Evolutionary conservation across 2,113 vertebrate species (phyloP), one percentile per base, ranked within the genome.

Genomic region (Hyla sarda): DNA sequence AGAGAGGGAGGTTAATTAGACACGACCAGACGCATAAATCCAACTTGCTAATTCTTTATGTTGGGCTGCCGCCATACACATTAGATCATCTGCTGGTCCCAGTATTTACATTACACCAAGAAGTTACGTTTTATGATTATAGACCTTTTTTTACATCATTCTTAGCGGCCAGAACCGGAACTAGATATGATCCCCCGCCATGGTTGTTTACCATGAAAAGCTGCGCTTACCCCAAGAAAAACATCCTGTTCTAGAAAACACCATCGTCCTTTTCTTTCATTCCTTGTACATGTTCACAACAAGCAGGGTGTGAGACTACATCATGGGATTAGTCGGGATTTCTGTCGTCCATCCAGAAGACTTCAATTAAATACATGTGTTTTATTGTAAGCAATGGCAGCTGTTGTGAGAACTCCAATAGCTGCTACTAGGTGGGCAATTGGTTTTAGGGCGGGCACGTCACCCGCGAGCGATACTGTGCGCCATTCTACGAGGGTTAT

Each of bases 391-490:
- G 34, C 37, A 60, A 16, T 19, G 78, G 50, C 76, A 79, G 32
- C 52, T 58, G 50, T 32, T 54, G 75, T 52, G 28, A 54, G 30
- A 56, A 11, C 12, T 30, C 75, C 23, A 78, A 23, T 56, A 23
- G 19, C 19, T 58, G 76, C 30, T 58, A 37, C 17, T 58, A 17
- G 76, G 76, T 79, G 76, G 76, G 76, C 32, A 79, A 74, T 32
- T 30, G 67, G 28, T 60, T 25, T n/a, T 30, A 30, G n/a, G 1
- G 60, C 25, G 11, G 58, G 12, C 16, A 17, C 16, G 16, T 19
- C 50, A 52, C 1, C 0, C 14, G 0, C 19, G 23, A 71, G 19
- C 17, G 14, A 37, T 41, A 71, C 1, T 11, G 34, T 41, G 19
- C 23, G 34, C 34, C 34, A 21, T 71, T 12, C 34, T 71, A 41